These are phyloP conservation scores for Manis javanica DNA, from an alignment of 2,797 vertebrate species.

Conservation along the genomic window DNA sequence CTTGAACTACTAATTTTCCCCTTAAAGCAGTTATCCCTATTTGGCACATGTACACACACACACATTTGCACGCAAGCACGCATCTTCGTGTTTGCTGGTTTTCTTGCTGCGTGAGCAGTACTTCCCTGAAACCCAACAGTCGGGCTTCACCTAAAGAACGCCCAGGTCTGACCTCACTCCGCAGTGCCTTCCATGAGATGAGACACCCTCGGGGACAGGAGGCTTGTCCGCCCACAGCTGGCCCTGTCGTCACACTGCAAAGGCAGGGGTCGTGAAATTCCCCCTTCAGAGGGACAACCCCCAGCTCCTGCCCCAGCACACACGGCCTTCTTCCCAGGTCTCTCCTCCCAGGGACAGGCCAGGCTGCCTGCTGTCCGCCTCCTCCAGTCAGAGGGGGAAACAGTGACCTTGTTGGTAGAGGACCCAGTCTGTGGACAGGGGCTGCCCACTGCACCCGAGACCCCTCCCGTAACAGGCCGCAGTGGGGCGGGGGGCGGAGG, in stretches of 20 bases:
- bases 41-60: background rate
- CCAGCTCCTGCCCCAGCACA: background rate
- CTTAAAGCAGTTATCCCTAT: background rate
- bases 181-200: background rate
- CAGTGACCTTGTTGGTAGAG: background rate
- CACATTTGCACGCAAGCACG: background rate
- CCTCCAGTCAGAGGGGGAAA: background rate
- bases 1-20: background rate
- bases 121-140: background rate
- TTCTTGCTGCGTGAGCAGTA: background rate
- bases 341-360: background rate
- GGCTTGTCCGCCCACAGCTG: background rate
- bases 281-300: background rate
- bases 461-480: background rate
- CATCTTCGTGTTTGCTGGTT: background rate
- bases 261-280: background rate
- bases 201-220: background rate
- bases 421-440: accelerated
- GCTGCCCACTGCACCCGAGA: accelerated
- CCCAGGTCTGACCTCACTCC: background rate
- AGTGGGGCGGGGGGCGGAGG: accelerated
- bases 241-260: background rate
- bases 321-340: background rate
- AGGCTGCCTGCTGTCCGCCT: background rate
- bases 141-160: background rate